Base-by-base conservation (phyloP, 2,113 vertebrate species). In the Pseudopipra pipra region DNA sequence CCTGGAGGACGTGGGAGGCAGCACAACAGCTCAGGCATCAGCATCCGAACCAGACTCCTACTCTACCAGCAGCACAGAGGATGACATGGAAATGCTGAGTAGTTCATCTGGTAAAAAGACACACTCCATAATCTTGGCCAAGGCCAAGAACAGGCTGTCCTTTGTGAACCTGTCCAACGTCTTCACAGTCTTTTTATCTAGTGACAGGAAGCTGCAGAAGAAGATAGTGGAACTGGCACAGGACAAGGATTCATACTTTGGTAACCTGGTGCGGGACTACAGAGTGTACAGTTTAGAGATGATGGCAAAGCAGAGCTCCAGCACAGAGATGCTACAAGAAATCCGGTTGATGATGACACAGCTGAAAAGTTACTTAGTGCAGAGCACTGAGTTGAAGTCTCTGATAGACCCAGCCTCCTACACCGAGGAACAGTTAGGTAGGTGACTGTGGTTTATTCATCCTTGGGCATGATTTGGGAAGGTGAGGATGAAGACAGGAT, bases 311-410 rank as follows among this genome's bases (percentile, higher is more conserved):
- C 99, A 99, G 96, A 78, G 93, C 37, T 98, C 99, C 83, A 99
- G 99, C 97, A 99, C 99, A 0, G 99, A 99, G 97, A 98, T 99
- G 98, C 92, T 99, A 24, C 99, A 99, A 97, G 99, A 99, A 97
- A 99, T 99, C 87, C 98, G 99, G 33, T 98, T 99, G 98, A 99
- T 99, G 99, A 99, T 99, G 98, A 99, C 99, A 0, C 99, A 99
- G 89, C 98, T 99, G 89, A 99, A 99, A 97, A 99, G 98, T 95
- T 99, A 99, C 98, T 97, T 99, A 49, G 98, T 99, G 88, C 99
- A 99, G 98, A 99, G 99, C 92, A 97, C 98, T 0, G 99, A 99
- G 98, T 81, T 99, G 93, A 99, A 98, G 80, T 96, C 97, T 65
- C 96, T 99, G 79, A 95, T 98, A 96, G 99, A 99, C 70, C 97